phyloP scores from a whole-genome alignment of 2,113 vertebrate species.

The cat (Felis catus) region DNA sequence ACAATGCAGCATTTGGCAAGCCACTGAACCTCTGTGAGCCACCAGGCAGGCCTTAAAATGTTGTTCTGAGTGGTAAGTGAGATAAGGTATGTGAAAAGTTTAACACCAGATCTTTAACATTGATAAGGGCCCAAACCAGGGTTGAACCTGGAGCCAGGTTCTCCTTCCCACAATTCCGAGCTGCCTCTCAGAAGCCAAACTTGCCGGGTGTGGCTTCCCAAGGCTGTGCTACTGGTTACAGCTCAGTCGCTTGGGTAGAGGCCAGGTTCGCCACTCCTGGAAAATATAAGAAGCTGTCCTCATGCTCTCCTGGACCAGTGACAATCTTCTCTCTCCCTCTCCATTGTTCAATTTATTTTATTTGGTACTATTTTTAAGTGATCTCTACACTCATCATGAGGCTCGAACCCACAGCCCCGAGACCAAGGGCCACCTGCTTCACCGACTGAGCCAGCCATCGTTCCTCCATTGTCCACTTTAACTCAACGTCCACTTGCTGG shows the following conservation, averaged over 20 bases:
- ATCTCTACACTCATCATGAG: neutral
- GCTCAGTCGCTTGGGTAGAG: neutral
- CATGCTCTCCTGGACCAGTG: neutral
- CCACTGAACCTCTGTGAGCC: neutral
- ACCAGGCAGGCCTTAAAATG: neutral
- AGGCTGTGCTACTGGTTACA: neutral
- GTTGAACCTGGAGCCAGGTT: neutral
- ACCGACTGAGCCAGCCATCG: neutral
- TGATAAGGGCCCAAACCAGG: neutral
- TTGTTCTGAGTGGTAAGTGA: neutral
- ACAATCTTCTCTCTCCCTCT: neutral
- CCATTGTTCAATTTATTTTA: neutral
- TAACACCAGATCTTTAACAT: neutral
- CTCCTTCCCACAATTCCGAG: neutral
- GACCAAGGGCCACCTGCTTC: neutral
- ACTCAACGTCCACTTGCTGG: neutral
- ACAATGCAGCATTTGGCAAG: neutral
- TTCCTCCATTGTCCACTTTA: neutral
- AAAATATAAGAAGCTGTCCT: neutral
- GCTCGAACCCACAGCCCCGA: neutral
- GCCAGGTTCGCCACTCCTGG: neutral
- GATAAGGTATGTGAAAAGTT: neutral
- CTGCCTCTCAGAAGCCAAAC: neutral
- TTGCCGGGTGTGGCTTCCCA: neutral
- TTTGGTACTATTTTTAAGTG: neutral